Base-by-base conservation (phyloP, 2,113 vertebrate genomes). In the Tupaia chinensis region DNA sequence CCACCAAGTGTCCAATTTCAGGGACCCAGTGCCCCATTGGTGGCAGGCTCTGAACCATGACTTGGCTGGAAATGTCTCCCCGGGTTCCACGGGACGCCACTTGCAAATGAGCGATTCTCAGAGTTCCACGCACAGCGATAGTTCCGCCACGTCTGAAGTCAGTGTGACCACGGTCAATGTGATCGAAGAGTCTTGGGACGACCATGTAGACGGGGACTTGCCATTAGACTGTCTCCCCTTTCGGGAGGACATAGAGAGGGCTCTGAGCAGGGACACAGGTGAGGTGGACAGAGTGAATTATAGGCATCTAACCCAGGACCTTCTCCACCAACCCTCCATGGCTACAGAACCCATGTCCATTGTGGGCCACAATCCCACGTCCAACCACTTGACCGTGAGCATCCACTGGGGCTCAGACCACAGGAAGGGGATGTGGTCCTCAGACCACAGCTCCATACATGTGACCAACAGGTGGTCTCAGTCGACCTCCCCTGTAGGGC, bases 311-410 rank as follows among this genome's bases (percentile, higher is more conserved):
- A 11, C 3, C 25, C 56, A 25, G 7, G 8, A 3, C 11, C 16
- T 11, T 12, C 54, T 9, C 15, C 7, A 0, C 15, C 34, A 0
- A 0, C 1, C 66, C 34, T 2, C 56, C 0, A 0, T 0, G 0
- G 20, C 29, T 32, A 34, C 20, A 1, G 25, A 72, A 3, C 10
- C 1, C 16, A 23, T 2, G 2, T 76, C 86, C 1, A 2, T 54
- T n/a, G 12, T 80, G 27, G 11, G 34, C 16, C 84, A 60, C 0
- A 68, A 32, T 2, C 9, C 79, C 1, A 61, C 25, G 87, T 53
- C 69, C 11, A 73, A 27, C 34, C 16, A 3, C 3, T 1, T 95
- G 66, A 56, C 79, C 5, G 3, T 95, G 14, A 81, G 66, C 10
- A 7, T 93, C 53, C 83, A 27, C 53, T 81, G 95, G 96, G 76